phyloP scores from a whole-genome alignment of 2,797 vertebrate genomes.

The Mormyrus hasselquistii region DNA sequence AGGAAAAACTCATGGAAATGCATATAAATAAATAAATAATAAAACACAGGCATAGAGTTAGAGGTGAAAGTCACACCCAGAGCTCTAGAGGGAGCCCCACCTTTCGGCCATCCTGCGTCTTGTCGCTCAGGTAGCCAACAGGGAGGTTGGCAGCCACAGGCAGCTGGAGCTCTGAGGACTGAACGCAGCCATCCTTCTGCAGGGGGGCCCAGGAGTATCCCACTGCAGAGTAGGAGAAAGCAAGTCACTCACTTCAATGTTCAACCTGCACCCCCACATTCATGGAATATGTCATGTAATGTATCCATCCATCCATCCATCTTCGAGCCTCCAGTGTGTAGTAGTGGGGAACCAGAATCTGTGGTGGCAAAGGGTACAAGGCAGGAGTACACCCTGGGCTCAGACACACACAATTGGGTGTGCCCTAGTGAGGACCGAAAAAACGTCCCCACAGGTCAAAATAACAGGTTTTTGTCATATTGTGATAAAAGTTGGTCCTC shows the following conservation, averaged over 20 bases:
- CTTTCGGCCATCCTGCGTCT: constrained; percentile 69
- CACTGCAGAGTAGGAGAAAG: constrained; percentile 58
- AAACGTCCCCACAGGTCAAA: not conserved
- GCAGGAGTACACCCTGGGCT: not conserved
- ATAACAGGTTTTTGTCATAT: not conserved
- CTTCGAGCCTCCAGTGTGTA: not conserved
- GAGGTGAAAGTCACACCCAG: not conserved
- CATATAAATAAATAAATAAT: not conserved
- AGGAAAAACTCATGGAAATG: not conserved
- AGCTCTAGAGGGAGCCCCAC: constrained; percentile 46
- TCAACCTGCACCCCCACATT: not conserved
- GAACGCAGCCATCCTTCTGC: constrained; percentile 80
- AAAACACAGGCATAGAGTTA: not conserved
- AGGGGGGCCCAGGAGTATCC: constrained; percentile 83
- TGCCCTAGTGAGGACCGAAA: not conserved
- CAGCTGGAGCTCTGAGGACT: constrained; percentile 77
- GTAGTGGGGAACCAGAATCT: not conserved
- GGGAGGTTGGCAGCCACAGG: constrained; percentile 79
- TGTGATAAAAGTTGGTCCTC: not conserved
- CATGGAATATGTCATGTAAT: not conserved
- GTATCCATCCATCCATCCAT: not conserved
- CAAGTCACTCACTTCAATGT: not conserved
- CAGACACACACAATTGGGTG: not conserved
- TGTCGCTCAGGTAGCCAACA: constrained; percentile 72
- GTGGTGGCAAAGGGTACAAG: not conserved